phyloP scores from a whole-genome alignment of 2,888 invertebrate genomes.

The Amphimallon solstitiale region DNA sequence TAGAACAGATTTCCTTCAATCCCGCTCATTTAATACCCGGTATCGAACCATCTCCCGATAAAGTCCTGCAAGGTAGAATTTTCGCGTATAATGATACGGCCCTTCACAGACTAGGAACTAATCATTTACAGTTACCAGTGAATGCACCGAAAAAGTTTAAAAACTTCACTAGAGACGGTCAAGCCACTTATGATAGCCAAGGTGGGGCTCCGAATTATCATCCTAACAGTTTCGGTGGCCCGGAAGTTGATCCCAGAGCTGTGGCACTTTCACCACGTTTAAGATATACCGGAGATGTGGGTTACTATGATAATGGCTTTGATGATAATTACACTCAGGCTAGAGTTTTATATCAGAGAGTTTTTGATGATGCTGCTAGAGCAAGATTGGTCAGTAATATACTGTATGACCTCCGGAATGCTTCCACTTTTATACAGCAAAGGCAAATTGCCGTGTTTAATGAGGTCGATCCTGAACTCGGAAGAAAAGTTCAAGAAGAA shows the following conservation, averaged over 20 bases:
- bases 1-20: slow-evolving; percentile 92
- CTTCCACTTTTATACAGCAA: slow-evolving; percentile 86
- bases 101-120: slow-evolving; percentile 88
- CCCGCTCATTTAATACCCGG: slow-evolving; percentile 92
- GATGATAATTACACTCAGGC: slow-evolving; percentile 94
- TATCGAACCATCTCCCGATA: slow-evolving; percentile 92
- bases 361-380: slow-evolving; percentile 78
- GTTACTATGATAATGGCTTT: slow-evolving; percentile 77
- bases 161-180: slow-evolving; percentile 92
- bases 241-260: slow-evolving; percentile 75
- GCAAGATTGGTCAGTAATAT: slow-evolving; percentile 82
- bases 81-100: slow-evolving; percentile 94
- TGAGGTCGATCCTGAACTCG: slow-evolving; percentile 83
- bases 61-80: slow-evolving; percentile 89
- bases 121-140: slow-evolving; percentile 91
- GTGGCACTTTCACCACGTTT: slow-evolving; percentile 69
- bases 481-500: slow-evolving; percentile 72
- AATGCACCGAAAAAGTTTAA: slow-evolving; percentile 86
- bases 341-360: slow-evolving; percentile 81
- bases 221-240: slow-evolving; percentile 96
- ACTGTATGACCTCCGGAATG: slow-evolving; percentile 78
- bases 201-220: slow-evolving; percentile 95
- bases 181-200: slow-evolving; percentile 81
- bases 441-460: slow-evolving; percentile 84
- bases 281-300: slow-evolving; percentile 76